These are phyloP conservation scores for Myotis yumanensis DNA, from an alignment of 2,113 vertebrate genomes.

Conservation along the genomic window DNA sequence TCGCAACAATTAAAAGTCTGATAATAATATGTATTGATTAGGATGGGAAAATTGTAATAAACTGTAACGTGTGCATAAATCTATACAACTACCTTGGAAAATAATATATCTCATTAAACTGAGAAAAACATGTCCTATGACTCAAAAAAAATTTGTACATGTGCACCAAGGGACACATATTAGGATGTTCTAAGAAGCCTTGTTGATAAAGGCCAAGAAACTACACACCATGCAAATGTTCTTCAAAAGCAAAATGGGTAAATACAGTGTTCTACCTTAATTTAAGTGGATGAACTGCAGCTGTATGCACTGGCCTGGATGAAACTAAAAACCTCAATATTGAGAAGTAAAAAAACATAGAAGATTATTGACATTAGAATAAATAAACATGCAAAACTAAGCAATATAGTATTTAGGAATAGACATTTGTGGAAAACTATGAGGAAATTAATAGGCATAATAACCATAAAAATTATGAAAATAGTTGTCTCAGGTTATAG, in stretches of 20 bases:
- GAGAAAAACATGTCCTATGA: neutral
- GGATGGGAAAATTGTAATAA: neutral
- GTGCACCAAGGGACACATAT: neutral
- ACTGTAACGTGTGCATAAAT: neutral
- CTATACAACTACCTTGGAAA: neutral
- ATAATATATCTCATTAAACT: neutral
- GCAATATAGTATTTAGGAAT: neutral
- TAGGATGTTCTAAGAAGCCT: neutral
- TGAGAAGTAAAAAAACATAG: neutral
- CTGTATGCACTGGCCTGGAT: fast-evolving
- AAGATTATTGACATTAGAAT: neutral
- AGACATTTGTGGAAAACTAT: neutral
- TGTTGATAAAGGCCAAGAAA: neutral
- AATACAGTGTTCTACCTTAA: neutral
- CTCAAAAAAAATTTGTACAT: neutral
- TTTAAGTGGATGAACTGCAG: neutral
- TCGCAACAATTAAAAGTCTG: neutral
- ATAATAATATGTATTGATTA: neutral
- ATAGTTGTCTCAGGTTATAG: neutral
- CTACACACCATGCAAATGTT: neutral
- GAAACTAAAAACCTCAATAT: neutral
- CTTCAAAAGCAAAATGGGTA: neutral
- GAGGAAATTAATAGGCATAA: neutral
- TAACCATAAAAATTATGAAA: neutral
- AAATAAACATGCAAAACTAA: neutral